Conservation (phyloP, 2,113 vertebrate genomes). For the Ailurus styani region DNA sequence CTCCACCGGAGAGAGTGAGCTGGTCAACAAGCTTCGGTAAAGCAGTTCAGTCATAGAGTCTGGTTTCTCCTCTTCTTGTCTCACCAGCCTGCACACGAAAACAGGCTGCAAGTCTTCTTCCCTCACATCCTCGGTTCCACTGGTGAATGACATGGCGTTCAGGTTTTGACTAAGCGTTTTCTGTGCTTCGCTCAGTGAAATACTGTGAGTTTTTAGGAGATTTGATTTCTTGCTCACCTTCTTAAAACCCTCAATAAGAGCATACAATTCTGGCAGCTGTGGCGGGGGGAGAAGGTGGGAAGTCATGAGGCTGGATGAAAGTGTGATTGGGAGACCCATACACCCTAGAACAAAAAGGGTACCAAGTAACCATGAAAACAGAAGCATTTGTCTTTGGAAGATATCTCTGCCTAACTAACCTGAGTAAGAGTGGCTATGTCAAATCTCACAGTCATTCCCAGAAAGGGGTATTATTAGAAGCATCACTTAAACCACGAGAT, state of each 20-base stretch:
- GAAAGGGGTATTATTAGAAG: neutral
- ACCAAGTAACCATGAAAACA: neutral
- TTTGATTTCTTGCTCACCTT: slow-evolving; percentile 37
- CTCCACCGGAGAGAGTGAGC: rapidly evolving
- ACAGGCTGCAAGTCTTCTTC: neutral
- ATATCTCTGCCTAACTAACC: neutral
- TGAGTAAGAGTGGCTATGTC: neutral
- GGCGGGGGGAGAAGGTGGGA: neutral
- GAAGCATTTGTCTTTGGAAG: neutral
- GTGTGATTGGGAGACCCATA: neutral
- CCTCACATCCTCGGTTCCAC: rapidly evolving
- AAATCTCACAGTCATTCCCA: neutral
- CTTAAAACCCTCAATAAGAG: slow-evolving; percentile 5
- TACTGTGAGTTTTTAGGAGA: neutral
- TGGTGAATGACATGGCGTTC: neutral
- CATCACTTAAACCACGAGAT: neutral
- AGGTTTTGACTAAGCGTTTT: neutral
- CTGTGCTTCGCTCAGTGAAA: slow-evolving; percentile 32
- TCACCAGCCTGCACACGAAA: rapidly evolving
- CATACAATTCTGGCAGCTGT: slow-evolving; percentile 57
- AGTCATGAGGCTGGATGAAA: neutral
- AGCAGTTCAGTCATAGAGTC: neutral
- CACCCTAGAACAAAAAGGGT: neutral
- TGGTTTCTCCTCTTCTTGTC: neutral
- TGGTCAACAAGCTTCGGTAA: neutral